phyloP scores from a whole-genome alignment of 2,797 vertebrate genomes.

The Lagothrix lagotricha region DNA sequence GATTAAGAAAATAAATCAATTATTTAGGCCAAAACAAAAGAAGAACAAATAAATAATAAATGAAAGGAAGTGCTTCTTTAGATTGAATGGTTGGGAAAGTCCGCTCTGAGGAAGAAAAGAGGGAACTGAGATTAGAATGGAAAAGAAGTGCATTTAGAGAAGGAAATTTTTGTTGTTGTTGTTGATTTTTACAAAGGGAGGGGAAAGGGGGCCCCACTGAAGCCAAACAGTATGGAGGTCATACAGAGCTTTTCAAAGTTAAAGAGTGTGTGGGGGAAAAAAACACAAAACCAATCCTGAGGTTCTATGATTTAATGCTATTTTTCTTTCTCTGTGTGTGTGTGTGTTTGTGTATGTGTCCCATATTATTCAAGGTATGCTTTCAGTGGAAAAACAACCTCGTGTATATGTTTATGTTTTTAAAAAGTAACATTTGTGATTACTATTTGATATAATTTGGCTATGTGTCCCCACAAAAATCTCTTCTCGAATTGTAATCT shows the following conservation, averaged over 20 bases:
- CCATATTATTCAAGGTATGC: neutral
- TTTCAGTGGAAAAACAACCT: neutral
- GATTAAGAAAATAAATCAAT: conserved; percentile 46
- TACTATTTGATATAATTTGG: neutral
- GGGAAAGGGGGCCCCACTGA: neutral
- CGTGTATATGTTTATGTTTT: neutral
- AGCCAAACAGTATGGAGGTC: neutral
- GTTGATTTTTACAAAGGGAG: neutral
- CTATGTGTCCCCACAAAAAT: neutral
- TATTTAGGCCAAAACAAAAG: conserved; percentile 28
- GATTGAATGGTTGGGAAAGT: neutral
- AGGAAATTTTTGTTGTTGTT: neutral
- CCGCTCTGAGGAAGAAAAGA: neutral
- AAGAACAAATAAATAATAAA: conserved; percentile 18
- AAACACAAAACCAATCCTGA: neutral
- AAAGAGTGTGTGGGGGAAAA: neutral
- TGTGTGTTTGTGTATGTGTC: neutral
- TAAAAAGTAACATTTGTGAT: neutral
- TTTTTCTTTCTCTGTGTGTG: neutral
- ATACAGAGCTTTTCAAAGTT: neutral
- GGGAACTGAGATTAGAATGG: neutral
- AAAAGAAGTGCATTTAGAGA: neutral
- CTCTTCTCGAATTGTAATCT: neutral
- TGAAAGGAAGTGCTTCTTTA: neutral
- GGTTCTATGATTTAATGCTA: neutral